These are phyloP conservation scores for Eucidaris tribuloides DNA, from an alignment of 35 echinoderm and acorn worm genomes.

Conservation along the genomic window DNA sequence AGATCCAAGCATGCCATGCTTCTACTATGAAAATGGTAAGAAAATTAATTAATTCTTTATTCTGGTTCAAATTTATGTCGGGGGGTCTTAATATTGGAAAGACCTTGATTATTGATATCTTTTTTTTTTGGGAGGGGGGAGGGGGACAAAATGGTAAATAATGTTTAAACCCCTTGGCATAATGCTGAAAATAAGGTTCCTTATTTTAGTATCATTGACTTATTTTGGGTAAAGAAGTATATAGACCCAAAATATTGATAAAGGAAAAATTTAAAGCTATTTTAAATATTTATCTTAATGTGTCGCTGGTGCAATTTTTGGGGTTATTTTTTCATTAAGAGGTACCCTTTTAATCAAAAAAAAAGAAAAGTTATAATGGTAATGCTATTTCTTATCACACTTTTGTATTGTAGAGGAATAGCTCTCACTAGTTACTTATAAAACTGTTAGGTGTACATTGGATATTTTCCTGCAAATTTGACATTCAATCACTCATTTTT, in stretches of 20 bases:
- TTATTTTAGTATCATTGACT: background rate
- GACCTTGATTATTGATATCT: background rate
- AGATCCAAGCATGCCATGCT: constrained; percentile 20
- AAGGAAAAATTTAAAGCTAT: too few species aligned
- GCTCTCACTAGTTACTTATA: background rate
- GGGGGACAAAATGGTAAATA: background rate
- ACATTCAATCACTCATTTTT: background rate
- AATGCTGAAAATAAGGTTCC: background rate
- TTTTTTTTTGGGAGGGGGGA: background rate
- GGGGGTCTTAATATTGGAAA: background rate
- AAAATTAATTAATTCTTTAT: background rate
- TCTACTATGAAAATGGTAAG: constrained; percentile 57
- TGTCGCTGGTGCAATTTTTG: background rate
- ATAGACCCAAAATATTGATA: too few species aligned
- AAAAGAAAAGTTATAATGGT: background rate
- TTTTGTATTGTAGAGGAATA: too few species aligned
- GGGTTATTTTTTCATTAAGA: background rate
- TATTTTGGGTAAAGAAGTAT: too few species aligned
- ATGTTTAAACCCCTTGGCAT: background rate
- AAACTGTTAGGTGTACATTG: too few species aligned
- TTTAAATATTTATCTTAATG: too few species aligned
- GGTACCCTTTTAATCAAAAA: background rate
- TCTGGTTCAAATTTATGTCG: background rate
- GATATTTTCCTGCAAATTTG: too few species aligned
- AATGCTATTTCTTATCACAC: background rate